Percentiles rank a stretch among this genome's conserved stretches.
Evolutionary conservation across 2,113 vertebrate genomes (phyloP).

Genomic region (Phylloscopus whistleri): DNA sequence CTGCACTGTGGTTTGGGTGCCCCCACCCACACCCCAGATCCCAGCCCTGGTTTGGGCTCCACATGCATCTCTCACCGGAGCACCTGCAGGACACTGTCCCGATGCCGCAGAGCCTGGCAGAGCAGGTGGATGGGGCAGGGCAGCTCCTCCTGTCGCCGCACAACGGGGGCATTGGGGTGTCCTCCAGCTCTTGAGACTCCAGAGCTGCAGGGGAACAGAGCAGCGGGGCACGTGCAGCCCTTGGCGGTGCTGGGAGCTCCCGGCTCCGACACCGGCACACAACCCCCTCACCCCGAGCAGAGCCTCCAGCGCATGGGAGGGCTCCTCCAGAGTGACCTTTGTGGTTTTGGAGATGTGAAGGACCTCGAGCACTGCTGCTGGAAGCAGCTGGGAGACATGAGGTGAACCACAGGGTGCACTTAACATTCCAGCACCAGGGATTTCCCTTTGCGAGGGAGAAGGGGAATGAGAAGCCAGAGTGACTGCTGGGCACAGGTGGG

Average conservation of each 20-base stretch:
- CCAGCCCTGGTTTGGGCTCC: too few relatives aligned
- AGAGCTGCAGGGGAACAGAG: not conserved
- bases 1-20: too few relatives aligned
- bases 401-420: not conserved
- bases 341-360: not conserved
- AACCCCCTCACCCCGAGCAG: not conserved
- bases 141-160: not conserved
- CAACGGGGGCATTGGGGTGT: accelerated
- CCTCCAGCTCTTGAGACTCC: accelerated
- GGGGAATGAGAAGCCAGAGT: accelerated
- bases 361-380: accelerated
- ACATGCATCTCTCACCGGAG: too few relatives aligned
- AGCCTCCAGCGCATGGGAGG: accelerated
- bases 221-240: accelerated
- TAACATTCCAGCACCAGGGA: accelerated
- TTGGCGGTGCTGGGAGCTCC: accelerated
- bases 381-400: not conserved
- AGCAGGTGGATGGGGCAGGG: not conserved
- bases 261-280: accelerated
- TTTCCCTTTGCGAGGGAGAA: accelerated
- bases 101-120: not conserved
- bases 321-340: not conserved
- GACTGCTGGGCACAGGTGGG: not conserved
- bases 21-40: too few relatives aligned
- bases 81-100: not conserved